Evolutionary conservation across 1,140 invertebrate genomes (phyloP).

Genomic region (Ganaspis sp.): DNA sequence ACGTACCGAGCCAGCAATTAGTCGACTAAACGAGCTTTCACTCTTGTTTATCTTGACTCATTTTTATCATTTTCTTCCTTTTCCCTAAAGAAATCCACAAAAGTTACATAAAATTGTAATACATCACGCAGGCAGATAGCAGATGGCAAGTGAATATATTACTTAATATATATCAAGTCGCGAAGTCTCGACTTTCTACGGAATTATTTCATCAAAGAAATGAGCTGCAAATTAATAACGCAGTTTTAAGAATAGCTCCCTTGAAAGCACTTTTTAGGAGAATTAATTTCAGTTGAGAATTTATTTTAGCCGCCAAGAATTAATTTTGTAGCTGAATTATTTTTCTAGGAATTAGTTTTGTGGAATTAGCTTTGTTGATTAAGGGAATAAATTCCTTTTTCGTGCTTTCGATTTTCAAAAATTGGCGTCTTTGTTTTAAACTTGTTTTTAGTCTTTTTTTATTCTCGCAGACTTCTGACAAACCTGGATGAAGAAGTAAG

Average conservation of each 20-base stretch:
- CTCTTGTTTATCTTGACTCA: conserved; percentile 25
- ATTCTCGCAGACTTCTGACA: too few relatives aligned
- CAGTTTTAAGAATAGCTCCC: not conserved
- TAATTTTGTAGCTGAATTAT: too few relatives aligned
- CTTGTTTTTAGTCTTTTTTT: too few relatives aligned
- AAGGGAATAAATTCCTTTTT: too few relatives aligned
- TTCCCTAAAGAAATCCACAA: not conserved
- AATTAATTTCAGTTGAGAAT: not conserved
- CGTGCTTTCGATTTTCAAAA: too few relatives aligned
- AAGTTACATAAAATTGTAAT: not conserved
- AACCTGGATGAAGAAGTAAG: too few relatives aligned
- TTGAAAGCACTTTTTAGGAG: not conserved
- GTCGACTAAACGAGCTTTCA: conserved; percentile 6
- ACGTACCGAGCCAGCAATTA: not conserved
- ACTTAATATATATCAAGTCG: not conserved
- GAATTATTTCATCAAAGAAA: conserved; percentile 7
- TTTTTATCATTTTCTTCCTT: conserved; percentile 11
- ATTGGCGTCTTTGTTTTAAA: too few relatives aligned
- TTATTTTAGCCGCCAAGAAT: too few relatives aligned
- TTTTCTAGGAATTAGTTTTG: too few relatives aligned
- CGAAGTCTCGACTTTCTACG: not conserved
- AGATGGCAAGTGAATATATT: not conserved
- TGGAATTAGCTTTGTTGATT: too few relatives aligned
- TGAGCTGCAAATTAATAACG: conserved; percentile 1
- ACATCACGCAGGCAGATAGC: not conserved